phyloP scores from a whole-genome alignment of 2,888 invertebrate species.

The Ochlodes sylvanus region DNA sequence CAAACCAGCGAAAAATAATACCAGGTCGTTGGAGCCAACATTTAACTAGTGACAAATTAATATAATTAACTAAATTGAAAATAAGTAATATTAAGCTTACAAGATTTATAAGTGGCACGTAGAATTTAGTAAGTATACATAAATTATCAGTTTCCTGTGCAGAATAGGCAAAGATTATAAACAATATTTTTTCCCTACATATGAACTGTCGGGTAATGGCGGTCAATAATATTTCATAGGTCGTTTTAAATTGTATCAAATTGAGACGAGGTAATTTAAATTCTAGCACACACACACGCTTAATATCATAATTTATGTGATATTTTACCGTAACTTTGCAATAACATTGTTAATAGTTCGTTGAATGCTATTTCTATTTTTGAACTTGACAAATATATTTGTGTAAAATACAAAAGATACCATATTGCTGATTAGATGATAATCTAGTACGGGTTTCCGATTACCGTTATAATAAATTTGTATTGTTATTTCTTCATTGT shows the following conservation, averaged over 20 bases:
- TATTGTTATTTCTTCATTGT: too few relatives aligned
- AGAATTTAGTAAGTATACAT: background rate
- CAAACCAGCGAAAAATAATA: too few relatives aligned
- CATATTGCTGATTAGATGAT: too few relatives aligned
- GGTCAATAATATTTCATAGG: background rate
- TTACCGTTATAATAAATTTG: too few relatives aligned
- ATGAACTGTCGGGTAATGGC: background rate
- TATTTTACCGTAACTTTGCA: slow-evolving; percentile 10
- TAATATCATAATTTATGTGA: background rate
- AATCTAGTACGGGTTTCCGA: too few relatives aligned
- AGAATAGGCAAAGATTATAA: background rate
- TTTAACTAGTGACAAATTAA: too few relatives aligned
- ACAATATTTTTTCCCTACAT: background rate
- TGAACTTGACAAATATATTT: too few relatives aligned
- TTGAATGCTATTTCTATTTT: background rate
- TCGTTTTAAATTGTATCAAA: slow-evolving; percentile 30
- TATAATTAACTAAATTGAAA: too few relatives aligned
- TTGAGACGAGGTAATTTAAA: slow-evolving; percentile 18
- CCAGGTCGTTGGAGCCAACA: too few relatives aligned
- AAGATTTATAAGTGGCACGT: background rate
- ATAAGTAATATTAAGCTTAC: too few relatives aligned
- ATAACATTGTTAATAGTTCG: background rate
- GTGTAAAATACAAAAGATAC: too few relatives aligned
- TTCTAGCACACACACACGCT: background rate
- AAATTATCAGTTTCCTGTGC: background rate